These are phyloP conservation scores for Falco naumanni DNA, from an alignment of 2,797 vertebrate species.

Conservation along the genomic window DNA sequence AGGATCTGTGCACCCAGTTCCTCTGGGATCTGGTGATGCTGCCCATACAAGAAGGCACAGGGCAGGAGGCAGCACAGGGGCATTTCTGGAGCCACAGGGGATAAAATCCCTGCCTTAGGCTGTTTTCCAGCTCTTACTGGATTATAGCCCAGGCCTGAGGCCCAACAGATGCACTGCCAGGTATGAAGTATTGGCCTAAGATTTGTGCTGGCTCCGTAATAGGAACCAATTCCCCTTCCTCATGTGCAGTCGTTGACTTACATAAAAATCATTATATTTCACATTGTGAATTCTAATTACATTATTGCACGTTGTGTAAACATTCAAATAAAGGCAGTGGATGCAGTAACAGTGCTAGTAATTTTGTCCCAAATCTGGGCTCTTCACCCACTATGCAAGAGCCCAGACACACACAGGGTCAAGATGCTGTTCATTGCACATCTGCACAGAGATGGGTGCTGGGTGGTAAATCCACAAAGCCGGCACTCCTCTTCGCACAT, in stretches of 20 bases:
- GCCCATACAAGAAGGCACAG: neutral
- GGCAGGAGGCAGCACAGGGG: neutral
- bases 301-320: constrained; percentile 22
- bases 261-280: constrained; percentile 39
- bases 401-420: too few relatives aligned
- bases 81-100: neutral
- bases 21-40: neutral
- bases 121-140: neutral
- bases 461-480: too few relatives aligned
- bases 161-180: neutral
- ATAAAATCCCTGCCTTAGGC: neutral
- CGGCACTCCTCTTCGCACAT: too few relatives aligned
- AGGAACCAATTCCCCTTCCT: constrained; percentile 11
- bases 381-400: too few relatives aligned
- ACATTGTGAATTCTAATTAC: constrained; percentile 48
- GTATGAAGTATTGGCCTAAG: neutral
- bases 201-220: neutral
- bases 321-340: constrained; percentile 1
- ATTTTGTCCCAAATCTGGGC: too few relatives aligned
- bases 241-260: neutral
- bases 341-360: neutral
- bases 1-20: neutral
- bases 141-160: neutral
- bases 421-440: too few relatives aligned
- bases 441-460: too few relatives aligned